Evolutionary conservation across 2,797 vertebrate species (phyloP), one percentile per base, ranked within the genome.

Genomic region (Lagocephalus sceleratus): DNA sequence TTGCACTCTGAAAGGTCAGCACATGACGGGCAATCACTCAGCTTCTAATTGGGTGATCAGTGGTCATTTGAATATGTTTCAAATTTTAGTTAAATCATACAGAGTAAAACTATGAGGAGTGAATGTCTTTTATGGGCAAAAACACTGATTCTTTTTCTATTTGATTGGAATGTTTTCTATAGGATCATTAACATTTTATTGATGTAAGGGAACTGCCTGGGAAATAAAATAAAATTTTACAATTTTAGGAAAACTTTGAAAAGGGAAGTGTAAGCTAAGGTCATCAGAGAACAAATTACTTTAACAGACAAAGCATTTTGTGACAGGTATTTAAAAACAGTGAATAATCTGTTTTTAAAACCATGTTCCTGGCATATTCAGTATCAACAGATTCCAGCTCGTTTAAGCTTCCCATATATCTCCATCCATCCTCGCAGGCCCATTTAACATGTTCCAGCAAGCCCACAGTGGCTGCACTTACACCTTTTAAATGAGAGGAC

Each of bases 1-100:
- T 91, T 83, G 84, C 83, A 85, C 71, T 73, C 61, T 46, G 55
- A 86, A 88, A 88, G 86, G 82, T 88, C 85, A 86, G 47, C 73
- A 66, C 78, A 79, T 76, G 78, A 78, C 81, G 70, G 52, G 72
- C 75, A 53, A 80, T 81, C 75, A 64, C 62, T 81, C 81, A 70
- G 74, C 49, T 51, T 52, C 73, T 75, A 84, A 82, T 78, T 79
- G 73, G 75, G 67, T 50, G 66, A 78, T 82, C 68, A 74, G 58
- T 66, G 71, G 50, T 67, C 64, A 52, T 66, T 61, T 66, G 46
- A 69, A 76, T 73, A 52, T 57, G 29, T 61, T 55, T 54, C 23
- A 39, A 3, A 35, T 59, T 60, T 47, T 55, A n/a, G 16, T 40
- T 25, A 35, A 35, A 35, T 35, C 12, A 14, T 35, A 12, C 32